phyloP scores from a whole-genome alignment of 1,140 invertebrate genomes.

The Drosophila kepulauana region DNA sequence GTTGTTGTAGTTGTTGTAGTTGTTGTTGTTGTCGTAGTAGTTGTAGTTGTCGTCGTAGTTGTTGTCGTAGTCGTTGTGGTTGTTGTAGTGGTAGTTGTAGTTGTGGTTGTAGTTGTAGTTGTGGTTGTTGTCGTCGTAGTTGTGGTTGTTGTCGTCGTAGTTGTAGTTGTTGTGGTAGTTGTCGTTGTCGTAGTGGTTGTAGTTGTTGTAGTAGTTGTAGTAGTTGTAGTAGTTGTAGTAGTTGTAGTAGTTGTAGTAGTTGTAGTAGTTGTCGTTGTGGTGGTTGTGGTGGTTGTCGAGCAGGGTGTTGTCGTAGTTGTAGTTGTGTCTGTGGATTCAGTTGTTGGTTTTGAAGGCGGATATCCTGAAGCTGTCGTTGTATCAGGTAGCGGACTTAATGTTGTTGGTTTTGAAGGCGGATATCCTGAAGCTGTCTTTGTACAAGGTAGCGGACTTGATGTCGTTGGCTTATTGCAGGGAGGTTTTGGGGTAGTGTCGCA shows the following conservation, averaged over 20 bases:
- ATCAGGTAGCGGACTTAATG: not conserved
- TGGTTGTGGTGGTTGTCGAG: slow-evolving; percentile 24
- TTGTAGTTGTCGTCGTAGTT: not conserved
- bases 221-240: not conserved
- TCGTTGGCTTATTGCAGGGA: slow-evolving; percentile 31
- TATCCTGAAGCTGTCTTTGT: slow-evolving; percentile 1
- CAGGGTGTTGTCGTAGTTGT: slow-evolving; percentile 20
- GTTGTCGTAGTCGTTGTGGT: slow-evolving; percentile 19
- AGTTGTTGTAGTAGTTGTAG: not conserved
- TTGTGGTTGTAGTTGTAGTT: not conserved
- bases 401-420: slow-evolving; percentile 19
- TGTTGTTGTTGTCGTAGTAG: not conserved
- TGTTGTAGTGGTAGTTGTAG: slow-evolving; percentile 4
- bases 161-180: slow-evolving; percentile 1
- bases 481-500: slow-evolving; percentile 33
- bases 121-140: slow-evolving; percentile 5
- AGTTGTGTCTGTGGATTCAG: slow-evolving; percentile 9
- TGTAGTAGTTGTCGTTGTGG: not conserved
- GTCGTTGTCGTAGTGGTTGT: not conserved
- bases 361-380: not conserved
- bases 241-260: slow-evolving; percentile 5
- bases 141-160: not conserved
- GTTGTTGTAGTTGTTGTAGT: not conserved
- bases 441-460: slow-evolving; percentile 1
- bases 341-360: not conserved